Evolutionary conservation across 1,140 invertebrate genomes (phyloP), one percentile per base, ranked within the genome.

Genomic region (Hylaeus volcanicus): DNA sequence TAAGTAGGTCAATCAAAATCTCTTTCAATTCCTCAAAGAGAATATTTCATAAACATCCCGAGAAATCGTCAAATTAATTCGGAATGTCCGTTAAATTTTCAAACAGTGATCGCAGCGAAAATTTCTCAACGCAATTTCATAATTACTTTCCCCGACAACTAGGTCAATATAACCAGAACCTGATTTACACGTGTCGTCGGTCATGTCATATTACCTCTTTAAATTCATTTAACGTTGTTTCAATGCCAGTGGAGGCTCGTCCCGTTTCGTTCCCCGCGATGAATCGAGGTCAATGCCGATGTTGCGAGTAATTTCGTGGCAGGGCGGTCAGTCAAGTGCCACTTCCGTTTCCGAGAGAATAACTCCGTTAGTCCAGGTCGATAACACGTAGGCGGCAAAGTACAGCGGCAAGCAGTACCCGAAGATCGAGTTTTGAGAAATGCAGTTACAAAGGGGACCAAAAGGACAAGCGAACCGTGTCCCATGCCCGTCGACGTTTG

Each of bases 401-500:
- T 61, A 41, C 37, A 12, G 51, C 61, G 69, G 58, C 56, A 37
- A 82, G 39, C 72, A 53, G 51, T 41, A 26, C 51, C 26, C n/a
- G 37, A 81, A 84, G 82, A 84, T 81, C 56, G 74, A 85, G 65
- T 85, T 81, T 81, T 60, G n/a, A 55, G 72, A 41, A 81, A 64
- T 81, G 77, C 63, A 65, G 51, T 14, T 14, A 72, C 74, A 68
- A 83, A 65, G 79, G 11, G n/a, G 51, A 26, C 37, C 1, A 55
- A 51, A 58, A 70, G n/a, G 58, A 69, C 51, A 69, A 74, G 76
- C 15, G 60, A 69, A 77, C 6, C 70, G 69, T 78, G 58, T 66
- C 55, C 48, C 64, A 51, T 64, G 45, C 45, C 58, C n/a, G 64
- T 77, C 63, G 48, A 61, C 5, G 68, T 72, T 26, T 64, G 74